A percentile compares a stretch with the other conserved stretches of the same genome.
These are phyloP conservation scores for Therioaphis trifolii DNA, from an alignment of 2,888 invertebrate genomes.

Conservation along the genomic window DNA sequence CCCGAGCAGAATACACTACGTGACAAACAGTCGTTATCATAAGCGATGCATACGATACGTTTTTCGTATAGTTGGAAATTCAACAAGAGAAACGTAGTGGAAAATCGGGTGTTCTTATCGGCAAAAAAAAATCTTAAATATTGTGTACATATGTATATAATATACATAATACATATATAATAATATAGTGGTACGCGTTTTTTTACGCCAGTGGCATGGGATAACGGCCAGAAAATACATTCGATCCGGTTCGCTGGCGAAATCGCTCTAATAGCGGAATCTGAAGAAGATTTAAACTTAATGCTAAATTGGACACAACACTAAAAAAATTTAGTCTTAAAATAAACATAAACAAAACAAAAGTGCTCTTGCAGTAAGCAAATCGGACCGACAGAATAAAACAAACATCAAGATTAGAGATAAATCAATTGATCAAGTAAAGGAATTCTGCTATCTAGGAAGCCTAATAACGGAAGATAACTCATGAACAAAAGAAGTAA, in stretches of 20 bases:
- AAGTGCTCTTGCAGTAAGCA: conserved; percentile 11
- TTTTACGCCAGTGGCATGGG: too few species aligned
- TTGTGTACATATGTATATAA: too few species aligned
- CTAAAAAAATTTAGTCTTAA: not conserved
- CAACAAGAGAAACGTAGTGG: too few species aligned
- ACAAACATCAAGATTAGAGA: conserved; percentile 24
- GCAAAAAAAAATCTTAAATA: too few species aligned
- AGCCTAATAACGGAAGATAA: conserved; percentile 6
- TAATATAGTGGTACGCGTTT: too few species aligned
- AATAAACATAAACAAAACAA: not conserved
- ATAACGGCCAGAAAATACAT: not conserved
- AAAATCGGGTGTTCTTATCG: too few species aligned
- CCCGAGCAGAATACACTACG: too few species aligned
- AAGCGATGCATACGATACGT: too few species aligned
- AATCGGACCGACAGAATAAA: conserved; percentile 2
- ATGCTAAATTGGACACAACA: not conserved
- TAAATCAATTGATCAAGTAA: conserved; percentile 22
- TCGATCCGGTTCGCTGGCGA: not conserved
- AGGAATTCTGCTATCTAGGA: conserved; percentile 27
- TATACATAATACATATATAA: too few species aligned
- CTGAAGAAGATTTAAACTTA: not conserved
- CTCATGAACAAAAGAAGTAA: not conserved
- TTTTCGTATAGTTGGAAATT: too few species aligned
- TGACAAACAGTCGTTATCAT: too few species aligned
- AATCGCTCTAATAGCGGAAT: not conserved